These are phyloP conservation scores for Naja naja DNA, from an alignment of 2,113 vertebrate species.

Conservation along the genomic window DNA sequence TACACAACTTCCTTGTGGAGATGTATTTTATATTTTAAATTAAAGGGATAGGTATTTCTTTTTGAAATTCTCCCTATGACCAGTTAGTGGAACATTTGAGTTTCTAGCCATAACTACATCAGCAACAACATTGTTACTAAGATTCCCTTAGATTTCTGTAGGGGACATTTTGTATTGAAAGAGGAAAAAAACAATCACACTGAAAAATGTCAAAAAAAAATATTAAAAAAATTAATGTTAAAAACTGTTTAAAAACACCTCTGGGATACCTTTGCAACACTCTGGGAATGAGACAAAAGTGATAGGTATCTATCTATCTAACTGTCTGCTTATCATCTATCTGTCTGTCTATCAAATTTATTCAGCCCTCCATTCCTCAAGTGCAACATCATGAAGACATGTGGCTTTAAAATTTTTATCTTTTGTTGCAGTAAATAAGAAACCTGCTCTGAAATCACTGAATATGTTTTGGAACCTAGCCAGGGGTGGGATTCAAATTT, in stretches of 20 bases:
- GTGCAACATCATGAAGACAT: not conserved
- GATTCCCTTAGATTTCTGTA: not conserved
- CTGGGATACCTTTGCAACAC: not conserved
- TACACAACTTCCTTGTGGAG: not conserved
- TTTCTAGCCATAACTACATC: not conserved
- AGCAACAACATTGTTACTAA: not conserved
- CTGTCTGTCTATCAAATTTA: not conserved
- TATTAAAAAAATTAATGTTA: not conserved
- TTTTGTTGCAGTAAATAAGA: not conserved
- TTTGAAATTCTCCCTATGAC: not conserved
- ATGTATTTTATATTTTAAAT: not conserved
- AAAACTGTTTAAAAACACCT: not conserved
- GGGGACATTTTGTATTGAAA: not conserved
- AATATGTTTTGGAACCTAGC: not conserved
- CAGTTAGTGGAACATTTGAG: not conserved
- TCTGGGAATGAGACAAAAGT: not conserved
- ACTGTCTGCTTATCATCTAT: not conserved
- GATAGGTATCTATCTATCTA: not conserved
- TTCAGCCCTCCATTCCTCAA: not conserved
- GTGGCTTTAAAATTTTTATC: not conserved
- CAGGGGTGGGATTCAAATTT: too few species aligned
- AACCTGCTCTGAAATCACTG: not conserved
- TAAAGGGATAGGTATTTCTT: not conserved
- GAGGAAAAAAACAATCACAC: not conserved
- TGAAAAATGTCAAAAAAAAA: not conserved